A percentile compares a stretch with the other conserved stretches of the same genome.
These are phyloP conservation scores for Periophthalmodon schlosseri DNA, from an alignment of 2,113 vertebrate genomes.

Conservation along the genomic window DNA sequence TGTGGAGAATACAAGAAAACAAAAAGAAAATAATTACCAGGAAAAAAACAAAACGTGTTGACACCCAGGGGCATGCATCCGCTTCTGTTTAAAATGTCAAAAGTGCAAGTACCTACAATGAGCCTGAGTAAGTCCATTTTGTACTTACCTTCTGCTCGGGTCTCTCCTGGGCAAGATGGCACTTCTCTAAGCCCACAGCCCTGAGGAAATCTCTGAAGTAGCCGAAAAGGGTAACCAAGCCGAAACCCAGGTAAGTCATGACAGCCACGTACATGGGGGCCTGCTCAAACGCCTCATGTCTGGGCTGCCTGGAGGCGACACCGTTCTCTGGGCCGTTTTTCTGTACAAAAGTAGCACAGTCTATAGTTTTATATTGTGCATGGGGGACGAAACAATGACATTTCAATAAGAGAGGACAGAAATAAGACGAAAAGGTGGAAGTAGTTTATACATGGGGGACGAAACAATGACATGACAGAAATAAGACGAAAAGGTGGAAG, in stretches of 20 bases:
- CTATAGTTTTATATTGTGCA: slow-evolving; percentile 22
- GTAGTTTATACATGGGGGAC: slow-evolving; percentile 9
- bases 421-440: slow-evolving; percentile 10
- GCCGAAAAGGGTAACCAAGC: slow-evolving; percentile 89
- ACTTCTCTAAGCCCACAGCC: slow-evolving; percentile 87
- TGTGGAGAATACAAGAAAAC: slow-evolving; percentile 35
- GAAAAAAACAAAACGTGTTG: slow-evolving; percentile 41
- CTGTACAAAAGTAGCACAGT: slow-evolving; percentile 72
- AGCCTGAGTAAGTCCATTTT: slow-evolving; percentile 22
- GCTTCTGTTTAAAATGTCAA: slow-evolving; percentile 14
- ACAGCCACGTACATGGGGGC: slow-evolving; percentile 89
- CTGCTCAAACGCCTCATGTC: slow-evolving; percentile 84
- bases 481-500: slow-evolving; percentile 9
- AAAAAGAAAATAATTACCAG: slow-evolving; percentile 51
- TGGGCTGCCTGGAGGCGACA: slow-evolving; percentile 61
- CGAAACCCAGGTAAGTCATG: slow-evolving; percentile 89
- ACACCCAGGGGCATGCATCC: slow-evolving; percentile 29
- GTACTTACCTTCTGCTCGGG: slow-evolving; percentile 87
- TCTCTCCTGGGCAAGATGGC: slow-evolving; percentile 83
- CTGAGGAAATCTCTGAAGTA: slow-evolving; percentile 93
- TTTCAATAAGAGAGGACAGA: slow-evolving; percentile 6
- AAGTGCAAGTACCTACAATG: slow-evolving; percentile 14
- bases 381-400: slow-evolving; percentile 23
- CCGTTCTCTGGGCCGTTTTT: slow-evolving; percentile 77
- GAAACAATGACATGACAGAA: slow-evolving; percentile 13